phyloP scores from a whole-genome alignment of 2,888 invertebrate genomes.

The Linhomoeus sp. region DNA sequence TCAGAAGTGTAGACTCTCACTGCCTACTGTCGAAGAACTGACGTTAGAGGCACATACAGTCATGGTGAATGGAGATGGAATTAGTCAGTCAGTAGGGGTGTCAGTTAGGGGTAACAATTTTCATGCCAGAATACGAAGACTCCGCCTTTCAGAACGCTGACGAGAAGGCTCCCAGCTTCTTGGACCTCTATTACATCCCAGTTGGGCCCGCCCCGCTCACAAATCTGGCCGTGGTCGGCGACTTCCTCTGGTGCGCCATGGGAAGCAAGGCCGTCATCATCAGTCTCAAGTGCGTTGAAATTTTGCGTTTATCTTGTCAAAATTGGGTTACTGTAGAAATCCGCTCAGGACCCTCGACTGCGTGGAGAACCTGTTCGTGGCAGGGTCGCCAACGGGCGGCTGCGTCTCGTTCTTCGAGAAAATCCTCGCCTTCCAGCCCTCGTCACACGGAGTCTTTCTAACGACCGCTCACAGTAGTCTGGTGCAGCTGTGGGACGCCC shows the following conservation, averaged over 20 bases:
- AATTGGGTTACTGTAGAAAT: neutral
- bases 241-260: slow-evolving; percentile 34
- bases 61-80: no score
- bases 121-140: no score
- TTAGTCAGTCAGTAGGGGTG: no score
- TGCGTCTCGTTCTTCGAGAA: slow-evolving; percentile 29
- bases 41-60: no score
- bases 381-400: slow-evolving; percentile 29
- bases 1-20: no score
- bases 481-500: slow-evolving; percentile 34
- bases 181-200: slow-evolving; percentile 34
- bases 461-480: slow-evolving; percentile 35
- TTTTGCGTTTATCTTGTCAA: neutral
- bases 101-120: no score
- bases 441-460: slow-evolving; percentile 33
- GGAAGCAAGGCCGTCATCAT: slow-evolving; percentile 34
- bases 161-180: slow-evolving; percentile 17
- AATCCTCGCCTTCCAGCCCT: slow-evolving; percentile 27
- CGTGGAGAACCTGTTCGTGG: slow-evolving; percentile 32
- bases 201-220: slow-evolving; percentile 35
- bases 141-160: slow-evolving; percentile 16
- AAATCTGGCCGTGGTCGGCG: slow-evolving; percentile 27
- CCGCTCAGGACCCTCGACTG: slow-evolving; percentile 29
- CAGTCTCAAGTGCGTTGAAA: slow-evolving; percentile 31
- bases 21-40: no score